Conservation (phyloP, 2,113 vertebrate genomes). For the Equus quagga region DNA sequence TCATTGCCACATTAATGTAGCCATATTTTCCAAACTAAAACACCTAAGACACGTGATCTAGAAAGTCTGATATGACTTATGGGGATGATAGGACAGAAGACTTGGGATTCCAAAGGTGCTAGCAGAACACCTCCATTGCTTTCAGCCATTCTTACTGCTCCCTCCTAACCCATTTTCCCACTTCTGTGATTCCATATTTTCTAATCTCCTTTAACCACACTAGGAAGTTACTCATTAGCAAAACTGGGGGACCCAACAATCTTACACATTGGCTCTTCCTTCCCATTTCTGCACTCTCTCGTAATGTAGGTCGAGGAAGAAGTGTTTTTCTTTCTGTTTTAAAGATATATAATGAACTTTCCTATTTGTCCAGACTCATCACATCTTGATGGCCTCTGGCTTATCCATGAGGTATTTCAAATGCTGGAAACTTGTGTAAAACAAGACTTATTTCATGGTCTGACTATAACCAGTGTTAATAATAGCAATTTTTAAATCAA, state of each 20-base stretch:
- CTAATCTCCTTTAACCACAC: background rate
- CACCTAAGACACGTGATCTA: background rate
- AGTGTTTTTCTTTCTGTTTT: slow-evolving; percentile 27
- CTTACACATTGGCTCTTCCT: background rate
- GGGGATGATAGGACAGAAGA: background rate
- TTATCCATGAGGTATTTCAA: slow-evolving; percentile 17
- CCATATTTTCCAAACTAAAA: slow-evolving; percentile 16
- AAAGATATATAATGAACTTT: slow-evolving; percentile 8
- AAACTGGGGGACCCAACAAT: background rate
- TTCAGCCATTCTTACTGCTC: background rate
- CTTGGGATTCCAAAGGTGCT: background rate
- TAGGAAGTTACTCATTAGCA: slow-evolving; percentile 16
- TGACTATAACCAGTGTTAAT: background rate
- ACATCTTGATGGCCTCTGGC: background rate
- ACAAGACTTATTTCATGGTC: background rate
- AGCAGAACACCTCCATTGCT: background rate
- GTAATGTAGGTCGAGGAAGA: background rate
- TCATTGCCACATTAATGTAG: background rate
- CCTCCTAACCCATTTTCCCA: background rate
- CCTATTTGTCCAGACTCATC: background rate
- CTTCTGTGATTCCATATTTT: background rate
- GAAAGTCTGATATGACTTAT: background rate
- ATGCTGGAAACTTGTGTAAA: background rate
- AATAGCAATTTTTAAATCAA: background rate
- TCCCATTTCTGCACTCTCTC: background rate